These are phyloP conservation scores for Hirtodrosophila duncani DNA, from an alignment of 2,888 invertebrate genomes.

Conservation along the genomic window DNA sequence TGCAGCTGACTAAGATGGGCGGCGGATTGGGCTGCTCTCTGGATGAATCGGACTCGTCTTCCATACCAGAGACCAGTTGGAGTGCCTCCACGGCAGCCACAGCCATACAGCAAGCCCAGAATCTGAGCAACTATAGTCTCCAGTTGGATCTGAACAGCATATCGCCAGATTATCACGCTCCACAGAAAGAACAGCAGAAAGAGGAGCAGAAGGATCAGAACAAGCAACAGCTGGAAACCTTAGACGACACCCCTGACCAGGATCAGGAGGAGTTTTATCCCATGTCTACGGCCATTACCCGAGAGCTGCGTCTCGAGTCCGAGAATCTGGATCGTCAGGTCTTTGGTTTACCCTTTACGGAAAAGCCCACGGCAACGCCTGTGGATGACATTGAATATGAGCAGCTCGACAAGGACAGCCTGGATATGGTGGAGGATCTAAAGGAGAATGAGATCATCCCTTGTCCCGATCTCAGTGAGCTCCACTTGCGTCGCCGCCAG, in stretches of 20 bases:
- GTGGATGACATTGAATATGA: slow-evolving; percentile 74
- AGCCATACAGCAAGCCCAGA: slow-evolving; percentile 73
- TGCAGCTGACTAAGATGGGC: slow-evolving; percentile 79
- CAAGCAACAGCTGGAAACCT: slow-evolving; percentile 6
- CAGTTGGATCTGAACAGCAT: slow-evolving; percentile 65
- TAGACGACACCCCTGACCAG: slow-evolving; percentile 76
- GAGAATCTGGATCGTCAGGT: slow-evolving; percentile 91
- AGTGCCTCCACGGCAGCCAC: slow-evolving; percentile 75
- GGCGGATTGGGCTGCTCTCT: slow-evolving; percentile 71
- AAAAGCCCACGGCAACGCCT: slow-evolving; percentile 24
- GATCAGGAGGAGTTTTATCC: slow-evolving; percentile 91
- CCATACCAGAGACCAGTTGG: slow-evolving; percentile 74
- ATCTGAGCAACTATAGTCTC: slow-evolving; percentile 68
- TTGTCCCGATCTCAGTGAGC: slow-evolving; percentile 73
- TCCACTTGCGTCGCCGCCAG: slow-evolving; percentile 68
- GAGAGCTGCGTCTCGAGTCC: slow-evolving; percentile 88
- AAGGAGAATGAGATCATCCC: slow-evolving; percentile 75
- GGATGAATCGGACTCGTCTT: slow-evolving; percentile 80
- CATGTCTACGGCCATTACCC: slow-evolving; percentile 91
- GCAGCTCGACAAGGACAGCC: slow-evolving; percentile 77
- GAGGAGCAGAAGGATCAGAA: slow-evolving; percentile 47
- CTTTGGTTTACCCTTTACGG: slow-evolving; percentile 81
- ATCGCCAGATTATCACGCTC: slow-evolving; percentile 36
- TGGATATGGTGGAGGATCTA: slow-evolving; percentile 75
- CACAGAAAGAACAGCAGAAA: too few species aligned